Evolutionary conservation across 1,140 invertebrate genomes (phyloP), one percentile per base, ranked within the genome.

Genomic region (Yoshiicerus persimilis): DNA sequence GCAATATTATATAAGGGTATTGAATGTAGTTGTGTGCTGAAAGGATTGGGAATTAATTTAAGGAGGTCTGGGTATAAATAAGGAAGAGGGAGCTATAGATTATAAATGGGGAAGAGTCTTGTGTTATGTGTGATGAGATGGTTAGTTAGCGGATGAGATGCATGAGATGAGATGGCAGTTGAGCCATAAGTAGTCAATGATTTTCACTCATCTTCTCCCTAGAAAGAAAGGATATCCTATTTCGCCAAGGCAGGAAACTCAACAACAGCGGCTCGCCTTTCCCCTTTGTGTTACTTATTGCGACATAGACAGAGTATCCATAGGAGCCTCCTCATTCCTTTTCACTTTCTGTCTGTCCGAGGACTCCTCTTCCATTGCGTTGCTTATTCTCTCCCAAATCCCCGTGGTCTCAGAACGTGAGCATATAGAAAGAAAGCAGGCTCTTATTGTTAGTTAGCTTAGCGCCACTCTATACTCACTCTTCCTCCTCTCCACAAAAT

Each of bases 211-310:
- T 80, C 75, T 80, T 80, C 75, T 80, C 16, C 20, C 34, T 80
- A 9, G 75, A 80, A 38, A 38, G 75, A 75, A 32, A 80, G 75
- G 75, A 80, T 80, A 80, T 80, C 75, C 75, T 80, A 32, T 80
- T 80, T 80, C 75, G 75, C 38, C 32, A 80, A 34, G 34, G 34
- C 75, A 80, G 75, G 75, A 80, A 80, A 80, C 75, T 80, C 75
- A 80, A 80, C 75, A 80, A 80, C 75, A 80, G 75, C 34, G 75
- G 75, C 75, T 80, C 75, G 75, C 75, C 75, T 80, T 80, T 80
- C 75, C 70, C 75, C 30, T 80, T 80, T 80, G 32, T 80, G 75
- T 80, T 80, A 80, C 75, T 80, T 80, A 80, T 80, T 38, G 75
- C 75, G 34, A 80, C 75, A 80, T 38, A 80, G 75, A 80, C n/a